Conservation (phyloP, 2,113 vertebrate genomes). For the Girardinichthys multiradiatus region DNA sequence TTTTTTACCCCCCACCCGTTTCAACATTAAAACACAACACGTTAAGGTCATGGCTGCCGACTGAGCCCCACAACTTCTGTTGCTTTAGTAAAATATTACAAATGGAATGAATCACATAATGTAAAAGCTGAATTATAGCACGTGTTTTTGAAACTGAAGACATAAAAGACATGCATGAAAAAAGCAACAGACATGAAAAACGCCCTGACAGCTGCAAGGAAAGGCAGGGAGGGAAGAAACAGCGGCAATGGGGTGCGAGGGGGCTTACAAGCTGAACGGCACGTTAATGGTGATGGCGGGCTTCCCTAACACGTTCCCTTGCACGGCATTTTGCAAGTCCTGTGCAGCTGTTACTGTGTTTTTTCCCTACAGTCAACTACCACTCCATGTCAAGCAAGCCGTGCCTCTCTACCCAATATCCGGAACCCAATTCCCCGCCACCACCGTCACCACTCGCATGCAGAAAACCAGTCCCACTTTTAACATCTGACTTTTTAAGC, state of each 20-base stretch:
- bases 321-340: conserved; percentile 57
- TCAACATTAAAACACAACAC: neutral
- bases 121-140: conserved; percentile 48
- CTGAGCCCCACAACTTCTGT: neutral
- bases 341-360: conserved; percentile 77
- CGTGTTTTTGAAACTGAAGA: conserved; percentile 70
- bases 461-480: neutral
- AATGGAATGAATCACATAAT: conserved; percentile 17
- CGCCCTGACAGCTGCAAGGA: conserved; percentile 77
- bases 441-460: neutral
- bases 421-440: neutral
- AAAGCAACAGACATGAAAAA: conserved; percentile 41
- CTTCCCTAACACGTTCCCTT: conserved; percentile 72
- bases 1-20: no score
- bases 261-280: conserved; percentile 66
- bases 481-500: neutral
- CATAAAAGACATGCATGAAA: conserved; percentile 41
- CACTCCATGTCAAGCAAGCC: neutral
- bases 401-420: neutral
- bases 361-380: conserved; percentile 24
- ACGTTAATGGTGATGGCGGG: conserved; percentile 75
- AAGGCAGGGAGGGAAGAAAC: conserved; percentile 14
- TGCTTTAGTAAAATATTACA: neutral
- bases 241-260: conserved; percentile 16
- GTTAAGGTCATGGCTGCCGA: neutral